Evolutionary conservation across 2,113 vertebrate genomes (phyloP), one percentile per base, ranked within the genome.

Genomic region (Spilogale gracilis): DNA sequence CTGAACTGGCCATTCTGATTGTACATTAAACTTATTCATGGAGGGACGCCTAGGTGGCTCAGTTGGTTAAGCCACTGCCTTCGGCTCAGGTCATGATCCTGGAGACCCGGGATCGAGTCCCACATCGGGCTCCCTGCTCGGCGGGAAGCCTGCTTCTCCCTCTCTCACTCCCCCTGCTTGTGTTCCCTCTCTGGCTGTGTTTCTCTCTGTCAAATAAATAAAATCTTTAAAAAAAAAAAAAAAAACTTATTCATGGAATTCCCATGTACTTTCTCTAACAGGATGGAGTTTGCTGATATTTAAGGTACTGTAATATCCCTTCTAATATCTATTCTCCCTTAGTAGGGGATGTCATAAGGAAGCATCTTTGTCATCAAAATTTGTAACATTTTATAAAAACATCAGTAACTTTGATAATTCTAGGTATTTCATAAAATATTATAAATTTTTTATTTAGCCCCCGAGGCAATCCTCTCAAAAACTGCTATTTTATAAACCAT

Each of bases 311-410:
- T 82, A 85, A 4, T 6, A 85, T 1, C 1, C n/a, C 27, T 84
- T 94, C 50, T 32, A 38, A 65, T 14, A 86, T 32, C 7, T 9
- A 83, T 8, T 67, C 13, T 61, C 21, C 27, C 9, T 94, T n/a
- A 43, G 21, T 20, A 69, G 18, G 20, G 23, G 8, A 11, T 83
- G 38, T 48, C 16, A 71, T 92, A 63, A 90, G 48, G 25, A 83
- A 79, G 21, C 38, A 89, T 81, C 21, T 85, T 93, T 91, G 21
- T 58, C 38, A 91, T 81, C 87, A 84, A 95, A 92, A 79, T 30
- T 27, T 71, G n/a, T 63, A 69, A 91, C 80, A 71, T 58, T 91
- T 74, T 6, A 85, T 91, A 48, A 87, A 78, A 91, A 50, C 9
- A 89, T 81, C 56, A 84, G 74, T 78, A 56, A 48, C 6, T 54